Evolutionary conservation across 2,113 vertebrate genomes (phyloP), one percentile per base, ranked within the genome.

Genomic region (Gobius niger): DNA sequence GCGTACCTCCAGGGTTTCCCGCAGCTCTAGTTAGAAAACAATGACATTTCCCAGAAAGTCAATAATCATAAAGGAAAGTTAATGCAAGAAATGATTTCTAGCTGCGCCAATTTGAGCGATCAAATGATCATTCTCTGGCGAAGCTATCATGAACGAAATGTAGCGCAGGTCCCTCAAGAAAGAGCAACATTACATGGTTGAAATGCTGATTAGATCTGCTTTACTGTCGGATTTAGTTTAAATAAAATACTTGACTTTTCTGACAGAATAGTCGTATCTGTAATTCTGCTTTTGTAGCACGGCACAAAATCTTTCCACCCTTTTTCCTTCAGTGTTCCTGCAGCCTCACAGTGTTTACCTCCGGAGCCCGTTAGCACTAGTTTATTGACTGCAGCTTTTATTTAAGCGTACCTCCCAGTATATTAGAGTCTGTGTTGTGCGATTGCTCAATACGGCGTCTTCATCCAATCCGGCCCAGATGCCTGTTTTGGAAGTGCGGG

Each of bases 341-440:
- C 40, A 44, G 40, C 57, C 57, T 60, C 57, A 42, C 34, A 16
- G 7, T n/a, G 14, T 60, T 60, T 42, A 15, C 34, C 52, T 19
- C 57, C 57, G 40, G n/a, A 54, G 14, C 57, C 57, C 15, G 57
- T 60, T 60, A 60, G 57, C 14, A 44, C 54, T 40, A 19, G 24
- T 60, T 60, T 60, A 60, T 63, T 46, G 60, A 63, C 44, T 46
- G 16, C 44, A 63, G 16, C 61, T 47, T 46, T 63, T 63, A 63
- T 63, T 63, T 63, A 63, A 15, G 44, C 12, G 42, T 47, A 46
- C n/a, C 42, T 63, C 18, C 61, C 44, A 46, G 42, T 63, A 40
- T 47, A 63, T 63, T 63, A 63, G 61, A 2, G 47, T 44, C 44
- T 11, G 10, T 19, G n/a, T 63, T 63, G 61, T 47, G 42, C n/a